phyloP scores from a whole-genome alignment of 2,113 vertebrate genomes.

The Rostratula benghalensis region DNA sequence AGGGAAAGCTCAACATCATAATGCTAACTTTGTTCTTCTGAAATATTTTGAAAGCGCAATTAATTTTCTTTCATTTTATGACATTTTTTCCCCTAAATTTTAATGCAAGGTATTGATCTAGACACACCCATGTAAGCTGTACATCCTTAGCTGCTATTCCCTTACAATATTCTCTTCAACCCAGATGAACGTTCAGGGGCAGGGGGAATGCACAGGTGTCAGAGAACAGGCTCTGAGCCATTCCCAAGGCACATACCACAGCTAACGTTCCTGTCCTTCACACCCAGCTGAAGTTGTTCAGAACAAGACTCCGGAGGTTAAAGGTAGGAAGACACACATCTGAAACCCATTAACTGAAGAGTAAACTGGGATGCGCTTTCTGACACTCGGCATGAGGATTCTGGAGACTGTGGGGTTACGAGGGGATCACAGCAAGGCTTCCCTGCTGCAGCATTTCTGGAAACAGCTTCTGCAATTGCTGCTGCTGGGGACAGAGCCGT shows the following conservation, averaged over 20 bases:
- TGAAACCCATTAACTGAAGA: background rate
- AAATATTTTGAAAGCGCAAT: background rate
- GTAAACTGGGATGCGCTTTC: background rate
- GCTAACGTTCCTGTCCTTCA: background rate
- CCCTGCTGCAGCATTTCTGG: background rate
- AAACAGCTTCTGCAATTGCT: background rate
- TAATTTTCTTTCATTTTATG: background rate
- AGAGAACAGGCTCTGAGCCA: background rate
- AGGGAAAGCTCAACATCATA: background rate
- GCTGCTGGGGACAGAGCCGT: background rate
- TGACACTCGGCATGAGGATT: background rate
- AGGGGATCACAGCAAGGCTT: background rate
- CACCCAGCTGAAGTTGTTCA: background rate
- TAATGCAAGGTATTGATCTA: background rate
- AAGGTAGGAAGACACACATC: background rate
- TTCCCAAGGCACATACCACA: background rate
- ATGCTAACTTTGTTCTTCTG: background rate
- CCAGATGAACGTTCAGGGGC: background rate
- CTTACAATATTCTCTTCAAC: background rate
- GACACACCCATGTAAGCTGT: background rate
- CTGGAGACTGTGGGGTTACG: accelerated
- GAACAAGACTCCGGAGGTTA: background rate
- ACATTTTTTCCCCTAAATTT: background rate
- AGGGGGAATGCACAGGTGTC: background rate
- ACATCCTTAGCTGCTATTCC: no score